Evolutionary conservation across 1,140 invertebrate species (phyloP).

Genomic region (Rhagoletis pomonella): DNA sequence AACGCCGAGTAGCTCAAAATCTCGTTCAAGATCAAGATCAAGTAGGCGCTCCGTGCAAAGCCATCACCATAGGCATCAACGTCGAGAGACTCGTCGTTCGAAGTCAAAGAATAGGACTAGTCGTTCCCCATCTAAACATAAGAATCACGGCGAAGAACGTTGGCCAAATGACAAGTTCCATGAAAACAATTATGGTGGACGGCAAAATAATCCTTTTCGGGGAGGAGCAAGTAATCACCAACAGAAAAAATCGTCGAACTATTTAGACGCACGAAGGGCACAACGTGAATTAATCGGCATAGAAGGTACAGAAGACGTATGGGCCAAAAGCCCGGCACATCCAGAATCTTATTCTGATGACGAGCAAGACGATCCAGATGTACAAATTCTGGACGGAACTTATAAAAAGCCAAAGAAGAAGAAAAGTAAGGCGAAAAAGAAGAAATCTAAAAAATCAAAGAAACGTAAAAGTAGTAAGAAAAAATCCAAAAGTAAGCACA

Average conservation of each 20-base stretch:
- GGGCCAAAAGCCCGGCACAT: conserved; percentile 82
- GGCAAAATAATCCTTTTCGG: conserved; percentile 63
- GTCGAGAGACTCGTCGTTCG: neutral
- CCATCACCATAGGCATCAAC: neutral
- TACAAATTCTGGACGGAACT: conserved; percentile 71
- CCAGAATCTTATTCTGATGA: conserved; percentile 76
- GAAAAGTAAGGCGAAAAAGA: conserved; percentile 75
- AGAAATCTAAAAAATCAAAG: conserved; percentile 76
- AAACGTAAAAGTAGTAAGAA: conserved; percentile 78
- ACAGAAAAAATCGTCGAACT: conserved; percentile 68
- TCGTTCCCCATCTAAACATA: conserved; percentile 1
- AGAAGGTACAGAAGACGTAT: conserved; percentile 80
- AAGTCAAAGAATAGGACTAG: conserved; percentile 54
- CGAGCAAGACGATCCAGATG: conserved; percentile 61
- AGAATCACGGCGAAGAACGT: conserved; percentile 63
- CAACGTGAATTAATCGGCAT: conserved; percentile 84
- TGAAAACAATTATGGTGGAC: conserved; percentile 61
- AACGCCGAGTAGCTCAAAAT: neutral
- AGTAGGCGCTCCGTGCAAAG: neutral
- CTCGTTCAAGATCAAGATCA: neutral
- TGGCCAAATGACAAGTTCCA: conserved; percentile 74
- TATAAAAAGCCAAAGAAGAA: conserved; percentile 75
- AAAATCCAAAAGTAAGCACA: conserved; percentile 76
- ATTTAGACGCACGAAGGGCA: conserved; percentile 80
- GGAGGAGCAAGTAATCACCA: neutral